Evolutionary conservation across 2,113 vertebrate species (phyloP).

Genomic region (Microtus montanus): DNA sequence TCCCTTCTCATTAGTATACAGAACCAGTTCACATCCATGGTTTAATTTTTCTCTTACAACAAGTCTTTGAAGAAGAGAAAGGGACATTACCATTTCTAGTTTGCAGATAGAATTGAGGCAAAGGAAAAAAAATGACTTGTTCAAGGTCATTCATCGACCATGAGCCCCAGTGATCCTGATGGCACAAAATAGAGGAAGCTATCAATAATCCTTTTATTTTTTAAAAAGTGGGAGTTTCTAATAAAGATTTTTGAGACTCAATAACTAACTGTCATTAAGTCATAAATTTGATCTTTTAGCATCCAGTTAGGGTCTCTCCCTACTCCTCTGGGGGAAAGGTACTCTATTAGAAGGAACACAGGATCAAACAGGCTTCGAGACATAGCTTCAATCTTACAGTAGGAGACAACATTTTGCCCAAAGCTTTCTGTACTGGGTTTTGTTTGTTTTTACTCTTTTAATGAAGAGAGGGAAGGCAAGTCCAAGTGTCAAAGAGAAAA

Average conservation of each 20-base stretch:
- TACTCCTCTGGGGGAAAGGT: neutral
- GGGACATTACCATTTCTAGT: neutral
- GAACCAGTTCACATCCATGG: neutral
- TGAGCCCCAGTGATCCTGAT: neutral
- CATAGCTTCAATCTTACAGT: neutral
- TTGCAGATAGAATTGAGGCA: neutral
- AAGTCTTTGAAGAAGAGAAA: neutral
- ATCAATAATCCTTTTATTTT: neutral
- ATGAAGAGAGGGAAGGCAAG: neutral
- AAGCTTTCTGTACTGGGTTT: neutral
- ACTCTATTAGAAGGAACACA: neutral
- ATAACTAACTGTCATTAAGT: conserved; percentile 1
- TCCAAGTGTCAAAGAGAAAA: neutral
- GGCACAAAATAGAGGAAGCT: neutral
- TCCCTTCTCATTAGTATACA: neutral
- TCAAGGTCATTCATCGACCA: neutral
- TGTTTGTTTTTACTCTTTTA: neutral
- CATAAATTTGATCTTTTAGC: neutral
- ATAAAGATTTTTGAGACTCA: neutral
- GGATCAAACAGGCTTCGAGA: neutral
- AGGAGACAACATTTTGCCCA: neutral
- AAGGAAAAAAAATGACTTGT: neutral
- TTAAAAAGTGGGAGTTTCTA: neutral
- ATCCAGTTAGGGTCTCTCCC: neutral
- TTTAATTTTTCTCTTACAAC: conserved; percentile 9